These are phyloP conservation scores for Hemistola chrysoprasaria DNA, from an alignment of 2,888 invertebrate genomes.

Conservation along the genomic window DNA sequence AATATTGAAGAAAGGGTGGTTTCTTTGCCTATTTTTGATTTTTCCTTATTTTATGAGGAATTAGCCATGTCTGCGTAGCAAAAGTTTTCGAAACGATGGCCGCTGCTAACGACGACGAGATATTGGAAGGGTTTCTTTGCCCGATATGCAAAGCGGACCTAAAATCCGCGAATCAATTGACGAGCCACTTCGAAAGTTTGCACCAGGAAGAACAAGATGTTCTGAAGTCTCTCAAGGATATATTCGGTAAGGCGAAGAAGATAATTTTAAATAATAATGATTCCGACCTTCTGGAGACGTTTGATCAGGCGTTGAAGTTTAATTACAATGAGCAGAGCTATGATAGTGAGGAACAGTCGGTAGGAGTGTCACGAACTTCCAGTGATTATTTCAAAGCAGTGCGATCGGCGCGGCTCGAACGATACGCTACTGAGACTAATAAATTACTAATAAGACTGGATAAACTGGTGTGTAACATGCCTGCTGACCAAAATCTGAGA, in stretches of 20 bases:
- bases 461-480: constrained; percentile 92
- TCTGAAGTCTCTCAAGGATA: constrained; percentile 89
- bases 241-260: constrained; percentile 95
- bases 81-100: constrained; percentile 53
- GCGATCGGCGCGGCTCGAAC: constrained; percentile 86
- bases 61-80: constrained; percentile 17
- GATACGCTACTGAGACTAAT: constrained; percentile 97
- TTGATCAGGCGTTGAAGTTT: constrained; percentile 78
- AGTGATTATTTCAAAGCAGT: constrained; percentile 89
- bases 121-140: constrained; percentile 96
- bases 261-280: constrained; percentile 69
- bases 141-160: constrained; percentile 97
- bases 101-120: constrained; percentile 78
- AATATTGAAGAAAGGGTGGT: constrained; percentile 1
- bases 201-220: constrained; percentile 95
- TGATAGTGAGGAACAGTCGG: constrained; percentile 78
- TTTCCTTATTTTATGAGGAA: neutral
- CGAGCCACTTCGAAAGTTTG: constrained; percentile 93
- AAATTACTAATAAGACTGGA: constrained; percentile 96
- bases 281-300: constrained; percentile 80
- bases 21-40: neutral
- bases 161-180: constrained; percentile 90
- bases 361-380: constrained; percentile 85
- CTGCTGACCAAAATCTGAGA: constrained; percentile 86
- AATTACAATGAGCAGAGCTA: constrained; percentile 59